Base-by-base conservation (phyloP, 2,888 invertebrate species). In the Malthinus flaveolus region DNA sequence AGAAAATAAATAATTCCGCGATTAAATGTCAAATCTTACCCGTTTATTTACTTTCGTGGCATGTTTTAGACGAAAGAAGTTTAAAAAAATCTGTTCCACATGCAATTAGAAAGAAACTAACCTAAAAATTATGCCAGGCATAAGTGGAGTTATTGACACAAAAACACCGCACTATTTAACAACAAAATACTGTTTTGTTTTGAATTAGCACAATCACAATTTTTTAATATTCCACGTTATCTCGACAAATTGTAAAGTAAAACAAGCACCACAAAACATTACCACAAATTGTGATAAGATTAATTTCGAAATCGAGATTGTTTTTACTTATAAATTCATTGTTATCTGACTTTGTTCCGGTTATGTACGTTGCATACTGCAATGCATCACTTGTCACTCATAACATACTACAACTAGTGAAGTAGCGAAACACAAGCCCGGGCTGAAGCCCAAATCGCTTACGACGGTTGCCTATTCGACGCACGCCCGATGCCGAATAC, bases 381-480 rank as follows among this genome's bases (percentile, higher is more conserved):
- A 10, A 33, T 47, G 45, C 49, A 54, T 36, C 53, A 49, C 53
- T 49, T 36, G 46, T 33, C 39, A 42, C 15, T 15, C 39, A 42
- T 42, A 42, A 15, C 39, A 15, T 42, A 23, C 23, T 39, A 42
- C 39, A 15, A 42, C 39, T 15, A 42, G 39, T 42, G 23, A 13
- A 42, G 39, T n/a, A 59, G 49, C 59, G 49, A 59, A 60, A 62
- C 62, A 62, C 64, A 64, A 63, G 68, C 66, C 68, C 67, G 67
- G 68, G 68, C 65, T 65, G 60, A 63, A 57, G 59, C 65, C 63
- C 59, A 61, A 62, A 54, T 62, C 62, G 66, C 66, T 58, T 65
- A 66, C 63, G 65, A 63, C 64, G 63, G 63, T 59, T 57, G 61
- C 65, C 58, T 62, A 62, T 66, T 64, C 68, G 66, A 66, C 66